Evolutionary conservation across 2,888 invertebrate genomes (phyloP).

Genomic region (Coronaproctus castanopsis): DNA sequence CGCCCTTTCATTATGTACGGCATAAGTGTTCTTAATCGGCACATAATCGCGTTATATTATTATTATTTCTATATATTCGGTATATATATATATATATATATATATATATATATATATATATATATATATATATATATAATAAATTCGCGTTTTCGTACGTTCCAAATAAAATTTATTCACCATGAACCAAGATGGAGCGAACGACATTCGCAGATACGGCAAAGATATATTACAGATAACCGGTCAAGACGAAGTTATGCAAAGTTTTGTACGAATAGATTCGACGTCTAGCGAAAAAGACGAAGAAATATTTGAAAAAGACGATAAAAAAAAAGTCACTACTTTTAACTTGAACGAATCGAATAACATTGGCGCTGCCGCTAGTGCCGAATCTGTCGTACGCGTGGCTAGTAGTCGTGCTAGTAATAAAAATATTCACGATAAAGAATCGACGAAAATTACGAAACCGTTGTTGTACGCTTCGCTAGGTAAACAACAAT

Average conservation of each 20-base stretch:
- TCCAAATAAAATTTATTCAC: too few relatives aligned
- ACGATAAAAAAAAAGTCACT: not conserved
- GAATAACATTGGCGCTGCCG: not conserved
- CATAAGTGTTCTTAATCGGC: too few relatives aligned
- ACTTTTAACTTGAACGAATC: slow-evolving; percentile 3
- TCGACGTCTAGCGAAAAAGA: not conserved
- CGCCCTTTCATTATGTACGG: too few relatives aligned
- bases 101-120: too few relatives aligned
- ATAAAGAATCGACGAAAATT: slow-evolving; percentile 1
- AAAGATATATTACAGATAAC: slow-evolving; percentile 18
- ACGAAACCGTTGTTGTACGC: not conserved
- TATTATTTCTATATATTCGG: too few relatives aligned
- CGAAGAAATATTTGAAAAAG: slow-evolving; percentile 8
- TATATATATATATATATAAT: too few relatives aligned
- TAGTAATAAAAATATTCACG: slow-evolving; percentile 5
- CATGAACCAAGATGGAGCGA: too few relatives aligned
- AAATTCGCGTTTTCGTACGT: too few relatives aligned
- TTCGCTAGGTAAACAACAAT: not conserved
- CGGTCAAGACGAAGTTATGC: slow-evolving; percentile 42
- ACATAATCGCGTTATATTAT: too few relatives aligned
- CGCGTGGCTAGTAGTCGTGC: not conserved
- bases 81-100: too few relatives aligned
- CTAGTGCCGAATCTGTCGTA: slow-evolving; percentile 3
- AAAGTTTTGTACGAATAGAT: slow-evolving; percentile 50
- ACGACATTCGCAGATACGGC: slow-evolving; percentile 7